Conservation (phyloP, 2,797 vertebrate genomes). For the Catharus ustulatus region DNA sequence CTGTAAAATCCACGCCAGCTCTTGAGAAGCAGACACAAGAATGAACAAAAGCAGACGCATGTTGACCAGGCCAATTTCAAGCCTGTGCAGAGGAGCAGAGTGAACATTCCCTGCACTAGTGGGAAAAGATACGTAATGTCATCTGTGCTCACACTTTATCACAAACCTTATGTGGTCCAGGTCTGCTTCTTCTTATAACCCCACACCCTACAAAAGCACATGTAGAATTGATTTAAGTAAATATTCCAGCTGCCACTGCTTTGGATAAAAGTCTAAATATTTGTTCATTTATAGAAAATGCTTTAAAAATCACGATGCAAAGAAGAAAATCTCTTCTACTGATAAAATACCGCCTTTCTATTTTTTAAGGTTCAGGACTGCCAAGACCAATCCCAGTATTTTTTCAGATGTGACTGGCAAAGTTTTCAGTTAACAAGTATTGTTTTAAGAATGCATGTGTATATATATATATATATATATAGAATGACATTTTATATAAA, state of each 20-base stretch:
- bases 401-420: constrained; percentile 40
- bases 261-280: neutral
- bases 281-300: neutral
- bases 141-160: neutral
- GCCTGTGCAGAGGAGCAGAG: neutral
- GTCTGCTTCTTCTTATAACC: neutral
- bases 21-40: neutral
- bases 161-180: neutral
- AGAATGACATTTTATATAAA: constrained; percentile 35
- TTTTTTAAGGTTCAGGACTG: neutral
- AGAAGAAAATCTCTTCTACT: neutral
- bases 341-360: neutral
- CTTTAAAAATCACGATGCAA: neutral
- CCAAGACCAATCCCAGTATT: neutral
- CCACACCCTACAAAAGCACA: neutral
- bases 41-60: neutral
- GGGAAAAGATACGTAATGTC: neutral
- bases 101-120: neutral
- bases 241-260: neutral
- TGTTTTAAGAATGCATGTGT: constrained; percentile 1
- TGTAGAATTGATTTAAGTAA: neutral
- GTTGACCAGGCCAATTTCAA: neutral
- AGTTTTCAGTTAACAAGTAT: constrained; percentile 24
- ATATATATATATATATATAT: neutral
- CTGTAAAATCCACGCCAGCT: neutral